These are phyloP conservation scores for Cephus runcator DNA, from an alignment of 2,888 invertebrate genomes.

Conservation along the genomic window DNA sequence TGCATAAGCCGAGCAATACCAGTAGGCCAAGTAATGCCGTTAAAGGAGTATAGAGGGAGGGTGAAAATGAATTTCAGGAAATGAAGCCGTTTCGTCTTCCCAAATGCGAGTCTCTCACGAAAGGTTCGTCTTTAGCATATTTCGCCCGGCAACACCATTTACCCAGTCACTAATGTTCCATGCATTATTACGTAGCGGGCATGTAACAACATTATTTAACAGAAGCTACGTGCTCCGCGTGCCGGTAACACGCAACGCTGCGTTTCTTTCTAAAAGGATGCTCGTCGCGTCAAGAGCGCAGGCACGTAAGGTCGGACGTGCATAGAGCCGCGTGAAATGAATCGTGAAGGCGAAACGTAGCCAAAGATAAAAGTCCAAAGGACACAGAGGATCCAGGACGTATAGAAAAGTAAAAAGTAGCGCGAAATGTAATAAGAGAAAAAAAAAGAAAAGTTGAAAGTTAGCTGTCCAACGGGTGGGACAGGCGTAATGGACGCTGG, in stretches of 20 bases:
- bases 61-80: conserved; percentile 39
- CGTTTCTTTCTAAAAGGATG: background rate
- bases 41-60: conserved; percentile 10
- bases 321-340: background rate
- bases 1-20: background rate
- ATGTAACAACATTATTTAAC: conserved; percentile 27
- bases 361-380: background rate
- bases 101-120: conserved; percentile 38
- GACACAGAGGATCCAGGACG: background rate
- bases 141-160: conserved; percentile 18
- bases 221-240: conserved; percentile 4
- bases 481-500: background rate
- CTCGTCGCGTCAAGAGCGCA: background rate
- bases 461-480: background rate
- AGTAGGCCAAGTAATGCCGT: background rate
- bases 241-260: conserved; percentile 9
- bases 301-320: background rate
- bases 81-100: conserved; percentile 44
- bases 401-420: background rate
- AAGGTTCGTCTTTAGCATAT: conserved; percentile 27
- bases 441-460: background rate
- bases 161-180: conserved; percentile 23
- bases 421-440: background rate
- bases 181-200: conserved; percentile 20
- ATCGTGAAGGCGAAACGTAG: background rate